Percentiles rank a stretch among this genome's conserved stretches.
phyloP scores from a whole-genome alignment of 2,797 vertebrate species.

The Coracias cyanogaster region DNA sequence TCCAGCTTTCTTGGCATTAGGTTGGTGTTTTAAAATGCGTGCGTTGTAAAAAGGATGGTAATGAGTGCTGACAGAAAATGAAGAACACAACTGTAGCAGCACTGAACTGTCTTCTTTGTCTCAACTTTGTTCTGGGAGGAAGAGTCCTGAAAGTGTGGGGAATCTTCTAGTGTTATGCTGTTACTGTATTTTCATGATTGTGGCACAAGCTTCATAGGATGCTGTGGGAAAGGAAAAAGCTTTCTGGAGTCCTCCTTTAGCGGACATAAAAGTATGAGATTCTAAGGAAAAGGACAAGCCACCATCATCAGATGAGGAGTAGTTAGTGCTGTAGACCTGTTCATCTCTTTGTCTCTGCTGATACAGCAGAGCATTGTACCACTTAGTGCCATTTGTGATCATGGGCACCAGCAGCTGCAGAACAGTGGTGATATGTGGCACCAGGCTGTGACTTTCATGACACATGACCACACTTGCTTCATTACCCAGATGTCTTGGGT shows the following conservation, averaged over 20 bases:
- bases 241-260: not conserved
- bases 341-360: not conserved
- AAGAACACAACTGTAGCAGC: not conserved
- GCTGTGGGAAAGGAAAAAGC: not conserved
- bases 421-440: constrained; percentile 23
- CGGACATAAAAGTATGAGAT: not conserved
- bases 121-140: not conserved
- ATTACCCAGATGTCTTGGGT: constrained; percentile 21
- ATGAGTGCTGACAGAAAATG: not conserved
- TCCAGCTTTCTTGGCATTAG: not conserved
- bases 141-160: not conserved
- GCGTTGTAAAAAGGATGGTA: not conserved
- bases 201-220: not conserved
- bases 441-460: constrained; percentile 29
- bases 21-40: not conserved
- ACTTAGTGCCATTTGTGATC: constrained; percentile 1
- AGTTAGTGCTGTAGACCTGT: not conserved
- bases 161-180: not conserved
- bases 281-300: not conserved
- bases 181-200: not conserved
- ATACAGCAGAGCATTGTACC: not conserved
- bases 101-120: not conserved
- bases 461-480: constrained; percentile 18
- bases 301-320: not conserved
- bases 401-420: constrained; percentile 10